A percentile compares a stretch with the other conserved stretches of the same genome.
These are phyloP conservation scores for Doryteuthis pealeii DNA, from an alignment of 1,140 invertebrate genomes.

Conservation along the genomic window DNA sequence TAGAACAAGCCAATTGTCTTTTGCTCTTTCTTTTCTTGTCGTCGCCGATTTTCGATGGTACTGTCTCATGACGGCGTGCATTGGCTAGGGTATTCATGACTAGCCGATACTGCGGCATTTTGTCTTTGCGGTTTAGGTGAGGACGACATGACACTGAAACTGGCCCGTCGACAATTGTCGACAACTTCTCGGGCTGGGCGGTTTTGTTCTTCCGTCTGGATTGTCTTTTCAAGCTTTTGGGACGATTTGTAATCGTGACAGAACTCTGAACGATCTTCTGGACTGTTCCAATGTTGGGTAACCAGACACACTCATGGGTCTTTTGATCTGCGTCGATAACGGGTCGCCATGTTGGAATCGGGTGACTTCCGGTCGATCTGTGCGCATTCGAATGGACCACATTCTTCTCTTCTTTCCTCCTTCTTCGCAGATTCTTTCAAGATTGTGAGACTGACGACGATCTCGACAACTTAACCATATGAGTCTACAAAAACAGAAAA, in stretches of 20 bases:
- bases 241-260: background rate
- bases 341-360: background rate
- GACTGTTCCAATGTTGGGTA: background rate
- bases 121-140: background rate
- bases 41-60: constrained; percentile 1
- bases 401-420: background rate
- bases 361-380: background rate
- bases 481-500: background rate
- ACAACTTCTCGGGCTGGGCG: background rate
- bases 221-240: background rate
- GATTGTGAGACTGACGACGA: background rate
- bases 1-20: too few species aligned
- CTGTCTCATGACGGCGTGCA: constrained; percentile 14
- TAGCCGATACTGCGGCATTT: background rate
- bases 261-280: background rate
- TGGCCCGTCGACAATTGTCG: constrained; percentile 3
- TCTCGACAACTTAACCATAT: background rate
- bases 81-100: constrained; percentile 6
- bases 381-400: background rate
- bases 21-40: background rate
- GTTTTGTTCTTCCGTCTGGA: background rate
- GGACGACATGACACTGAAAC: constrained; percentile 10
- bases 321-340: background rate
- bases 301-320: background rate
- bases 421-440: background rate